A percentile compares a stretch with the other conserved stretches of the same genome.
phyloP scores from a whole-genome alignment of 2,888 invertebrate genomes.

The Caenorhabditis macrosperma region DNA sequence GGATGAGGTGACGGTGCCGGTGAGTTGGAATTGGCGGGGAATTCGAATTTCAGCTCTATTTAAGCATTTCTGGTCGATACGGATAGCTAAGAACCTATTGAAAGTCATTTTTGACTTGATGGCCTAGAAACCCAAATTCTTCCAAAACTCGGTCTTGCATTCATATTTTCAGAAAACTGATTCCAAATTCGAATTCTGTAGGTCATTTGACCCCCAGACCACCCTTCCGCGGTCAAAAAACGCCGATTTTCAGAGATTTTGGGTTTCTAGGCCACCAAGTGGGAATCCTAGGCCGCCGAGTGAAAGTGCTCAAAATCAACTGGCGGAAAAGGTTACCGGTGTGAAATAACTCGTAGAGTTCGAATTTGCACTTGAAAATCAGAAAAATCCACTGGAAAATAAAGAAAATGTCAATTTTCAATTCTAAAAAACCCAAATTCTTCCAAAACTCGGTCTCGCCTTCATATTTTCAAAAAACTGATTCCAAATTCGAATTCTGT shows the following conservation, averaged over 20 bases:
- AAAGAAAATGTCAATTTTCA: slow-evolving; percentile 9
- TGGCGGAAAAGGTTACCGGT: neutral
- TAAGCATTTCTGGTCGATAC: too few relatives aligned
- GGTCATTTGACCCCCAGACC: neutral
- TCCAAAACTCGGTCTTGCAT: too few relatives aligned
- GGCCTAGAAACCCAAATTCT: slow-evolving; percentile 4
- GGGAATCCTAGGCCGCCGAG: neutral
- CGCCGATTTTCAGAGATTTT: neutral
- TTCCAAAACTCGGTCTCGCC: too few relatives aligned
- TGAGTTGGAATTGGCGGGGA: neutral
- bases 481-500: too few relatives aligned
- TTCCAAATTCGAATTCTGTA: too few relatives aligned
- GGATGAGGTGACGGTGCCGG: slow-evolving; percentile 38
- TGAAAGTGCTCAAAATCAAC: neutral
- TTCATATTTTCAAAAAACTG: too few relatives aligned
- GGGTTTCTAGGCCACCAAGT: neutral
- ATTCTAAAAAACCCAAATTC: slow-evolving; percentile 1
- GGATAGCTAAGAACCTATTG: neutral
- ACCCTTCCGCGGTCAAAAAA: neutral
- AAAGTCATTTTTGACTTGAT: slow-evolving; percentile 4
- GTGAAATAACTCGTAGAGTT: neutral
- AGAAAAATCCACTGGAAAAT: too few relatives aligned
- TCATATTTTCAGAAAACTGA: too few relatives aligned
- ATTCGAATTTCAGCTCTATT: too few relatives aligned
- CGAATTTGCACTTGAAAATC: neutral